Percentiles rank a stretch among this genome's conserved stretches.
phyloP scores from a whole-genome alignment of 1,140 invertebrate genomes.

The Samia ricini region DNA sequence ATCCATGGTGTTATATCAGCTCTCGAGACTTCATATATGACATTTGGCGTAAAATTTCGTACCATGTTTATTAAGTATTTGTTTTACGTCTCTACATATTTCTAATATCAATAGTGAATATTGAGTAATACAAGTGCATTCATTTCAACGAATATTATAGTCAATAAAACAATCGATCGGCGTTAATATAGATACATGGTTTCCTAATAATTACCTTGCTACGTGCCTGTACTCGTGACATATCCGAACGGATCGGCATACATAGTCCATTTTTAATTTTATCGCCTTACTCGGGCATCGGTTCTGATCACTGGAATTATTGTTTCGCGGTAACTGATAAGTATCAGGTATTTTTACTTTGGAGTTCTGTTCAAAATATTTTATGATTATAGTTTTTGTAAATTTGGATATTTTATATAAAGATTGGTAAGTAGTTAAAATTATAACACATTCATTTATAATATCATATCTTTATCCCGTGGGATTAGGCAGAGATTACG shows the following conservation, averaged over 20 bases:
- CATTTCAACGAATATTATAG: too few species aligned
- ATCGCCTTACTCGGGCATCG: neutral
- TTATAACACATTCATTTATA: neutral
- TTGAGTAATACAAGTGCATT: neutral
- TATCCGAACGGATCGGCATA: neutral
- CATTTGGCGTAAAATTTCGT: neutral
- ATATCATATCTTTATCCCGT: neutral
- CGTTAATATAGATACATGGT: neutral
- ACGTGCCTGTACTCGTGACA: neutral
- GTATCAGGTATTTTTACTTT: neutral
- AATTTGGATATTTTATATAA: neutral
- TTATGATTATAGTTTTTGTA: neutral
- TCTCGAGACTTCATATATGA: neutral
- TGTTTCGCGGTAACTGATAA: neutral
- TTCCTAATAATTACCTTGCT: neutral
- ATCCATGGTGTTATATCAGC: slow-evolving; percentile 29
- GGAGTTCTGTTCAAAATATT: neutral
- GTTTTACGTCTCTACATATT: neutral
- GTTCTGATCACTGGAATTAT: slow-evolving; percentile 1
- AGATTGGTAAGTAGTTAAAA: neutral
- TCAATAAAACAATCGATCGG: neutral
- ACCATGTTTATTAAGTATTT: neutral
- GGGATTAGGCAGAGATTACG: too few species aligned
- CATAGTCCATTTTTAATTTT: slow-evolving; percentile 1
- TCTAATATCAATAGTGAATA: neutral